Evolutionary conservation across 2,797 vertebrate species (phyloP), one percentile per base, ranked within the genome.

Genomic region (Coccyzus lansbergi): DNA sequence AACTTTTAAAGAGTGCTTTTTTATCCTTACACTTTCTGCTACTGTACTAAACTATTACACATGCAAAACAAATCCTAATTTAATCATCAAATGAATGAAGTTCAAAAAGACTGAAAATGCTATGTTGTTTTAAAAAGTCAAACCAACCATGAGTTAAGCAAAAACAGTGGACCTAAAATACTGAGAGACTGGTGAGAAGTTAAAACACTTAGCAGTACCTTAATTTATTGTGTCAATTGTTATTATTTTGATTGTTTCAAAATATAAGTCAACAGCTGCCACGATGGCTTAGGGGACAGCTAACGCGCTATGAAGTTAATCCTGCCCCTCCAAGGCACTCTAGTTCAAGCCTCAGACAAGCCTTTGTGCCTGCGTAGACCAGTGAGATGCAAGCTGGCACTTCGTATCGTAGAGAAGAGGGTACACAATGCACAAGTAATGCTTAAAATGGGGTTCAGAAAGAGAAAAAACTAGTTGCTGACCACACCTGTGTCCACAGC

Each of bases 21-120:
- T 22, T 53, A 68, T 93, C 86, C 79, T 78, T 49, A 86, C 16
- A 53, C 63, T 89, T 95, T 86, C 85, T 88, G 88, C 86, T 85
- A 90, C 68, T 76, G 71, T 86, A 46, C 65, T 70, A 86, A 92
- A 83, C 62, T 40, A 24, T 46, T 33, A 62, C 2, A 83, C 18
- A 33, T 59, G 31, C 36, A 42, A 87, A 93, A 90, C 62, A 58
- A 62, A 3, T 81, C 34, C 59, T 83, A 38, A 69, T 69, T 78
- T 62, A 83, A 85, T 52, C 24, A 48, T 15, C 34, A 6, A 18
- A 3, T 26, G 29, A 58, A 81, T 24, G 19, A 6, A 6, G 15
- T 63, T 81, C 3, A 15, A 62, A 44, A 60, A 53, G 29, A 79
- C 18, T 36, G 68, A 59, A 82, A 92, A 80, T 13, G 33, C 5